Percentiles rank a stretch among this genome's conserved stretches.
Conservation (phyloP, 2,113 vertebrate species). For the Macrotus californicus region DNA sequence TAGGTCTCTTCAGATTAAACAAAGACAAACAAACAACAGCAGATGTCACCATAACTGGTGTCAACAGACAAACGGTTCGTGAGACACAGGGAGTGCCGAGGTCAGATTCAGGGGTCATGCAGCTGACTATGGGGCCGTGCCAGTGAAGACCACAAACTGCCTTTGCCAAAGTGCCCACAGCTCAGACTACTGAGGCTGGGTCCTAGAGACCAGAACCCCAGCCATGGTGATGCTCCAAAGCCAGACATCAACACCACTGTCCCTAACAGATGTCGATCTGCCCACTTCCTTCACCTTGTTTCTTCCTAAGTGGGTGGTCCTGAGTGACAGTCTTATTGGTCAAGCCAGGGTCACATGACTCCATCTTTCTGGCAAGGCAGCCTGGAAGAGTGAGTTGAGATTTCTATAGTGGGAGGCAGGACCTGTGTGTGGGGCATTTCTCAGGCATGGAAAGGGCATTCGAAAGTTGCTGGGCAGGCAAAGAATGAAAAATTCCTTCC, state of each 20-base stretch:
- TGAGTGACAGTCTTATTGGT: not conserved
- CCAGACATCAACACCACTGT: no score
- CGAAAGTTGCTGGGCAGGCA: not conserved
- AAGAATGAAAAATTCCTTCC: not conserved
- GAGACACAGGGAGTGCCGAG: not conserved
- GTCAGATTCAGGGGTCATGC: not conserved
- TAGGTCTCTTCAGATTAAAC: not conserved
- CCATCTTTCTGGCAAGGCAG: not conserved
- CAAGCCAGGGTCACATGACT: not conserved
- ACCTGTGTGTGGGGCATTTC: not conserved
- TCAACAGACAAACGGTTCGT: not conserved
- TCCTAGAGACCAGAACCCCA: not conserved
- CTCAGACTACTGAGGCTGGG: rapidly evolving
- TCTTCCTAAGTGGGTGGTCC: not conserved
- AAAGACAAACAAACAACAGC: not conserved
- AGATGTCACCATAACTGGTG: not conserved
- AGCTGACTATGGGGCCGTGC: rapidly evolving
- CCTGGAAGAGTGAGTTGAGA: not conserved
- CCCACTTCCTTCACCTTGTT: not conserved
- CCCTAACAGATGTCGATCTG: rapidly evolving
- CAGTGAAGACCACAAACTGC: not conserved
- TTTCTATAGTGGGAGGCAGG: not conserved
- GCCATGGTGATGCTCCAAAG: not conserved
- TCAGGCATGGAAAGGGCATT: not conserved
- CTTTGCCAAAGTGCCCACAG: not conserved